Conservation (phyloP, 2,113 vertebrate genomes). For the Percopsis transmontana region DNA sequence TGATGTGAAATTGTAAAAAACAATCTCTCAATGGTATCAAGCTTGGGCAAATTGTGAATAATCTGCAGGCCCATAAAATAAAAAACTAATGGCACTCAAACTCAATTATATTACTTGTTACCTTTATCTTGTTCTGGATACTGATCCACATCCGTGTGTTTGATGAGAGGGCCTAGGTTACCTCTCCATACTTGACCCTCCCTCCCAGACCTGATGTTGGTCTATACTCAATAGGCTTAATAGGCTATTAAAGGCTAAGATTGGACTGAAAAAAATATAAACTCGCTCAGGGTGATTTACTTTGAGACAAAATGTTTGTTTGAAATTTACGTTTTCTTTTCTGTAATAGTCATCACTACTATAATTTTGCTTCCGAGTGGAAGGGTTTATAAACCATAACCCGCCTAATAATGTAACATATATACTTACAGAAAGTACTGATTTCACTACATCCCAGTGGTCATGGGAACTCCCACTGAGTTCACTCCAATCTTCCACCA, state of each 20-base stretch:
- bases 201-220: not conserved
- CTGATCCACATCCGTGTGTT: constrained; percentile 12
- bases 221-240: not conserved
- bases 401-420: too few species aligned
- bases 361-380: too few species aligned
- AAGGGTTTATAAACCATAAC: too few species aligned
- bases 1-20: not conserved
- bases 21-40: not conserved
- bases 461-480: constrained; percentile 65
- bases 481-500: constrained; percentile 57
- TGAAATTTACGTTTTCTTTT: not conserved
- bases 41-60: not conserved
- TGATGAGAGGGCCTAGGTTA: not conserved
- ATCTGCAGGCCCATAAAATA: not conserved
- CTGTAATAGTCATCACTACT: too few species aligned
- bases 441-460: constrained; percentile 73
- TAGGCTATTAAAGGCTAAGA: not conserved
- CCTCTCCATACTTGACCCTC: not conserved
- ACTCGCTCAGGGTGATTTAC: not conserved
- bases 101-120: constrained; percentile 1
- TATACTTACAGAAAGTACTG: constrained; percentile 61
- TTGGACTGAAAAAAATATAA: not conserved
- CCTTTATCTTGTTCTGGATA: constrained; percentile 13
- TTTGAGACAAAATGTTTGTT: not conserved
- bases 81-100: not conserved